phyloP scores from a whole-genome alignment of 2,888 invertebrate species.

The Torymus aiolomorphi region DNA sequence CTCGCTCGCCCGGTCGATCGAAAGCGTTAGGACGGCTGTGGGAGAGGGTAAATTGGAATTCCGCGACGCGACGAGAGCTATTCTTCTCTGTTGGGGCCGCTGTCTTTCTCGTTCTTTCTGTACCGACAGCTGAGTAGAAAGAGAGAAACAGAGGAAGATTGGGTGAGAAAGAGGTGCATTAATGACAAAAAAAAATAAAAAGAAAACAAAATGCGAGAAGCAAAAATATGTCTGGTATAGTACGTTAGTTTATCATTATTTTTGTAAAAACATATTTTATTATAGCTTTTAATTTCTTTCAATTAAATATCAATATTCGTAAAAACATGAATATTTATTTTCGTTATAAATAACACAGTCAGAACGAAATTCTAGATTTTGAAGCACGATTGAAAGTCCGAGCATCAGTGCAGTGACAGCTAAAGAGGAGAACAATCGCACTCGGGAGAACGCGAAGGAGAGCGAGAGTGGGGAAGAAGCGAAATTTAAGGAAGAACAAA shows the following conservation, averaged over 20 bases:
- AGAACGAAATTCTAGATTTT: no score
- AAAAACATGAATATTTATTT: no score
- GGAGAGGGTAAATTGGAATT: slow-evolving; percentile 70
- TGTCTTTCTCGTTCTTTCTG: slow-evolving; percentile 34
- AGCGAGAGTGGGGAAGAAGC: background rate
- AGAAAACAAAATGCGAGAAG: no score
- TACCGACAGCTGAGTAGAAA: slow-evolving; percentile 54
- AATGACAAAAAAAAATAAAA: no score
- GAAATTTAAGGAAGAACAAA: background rate
- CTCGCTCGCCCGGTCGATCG: slow-evolving; percentile 38
- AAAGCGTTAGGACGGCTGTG: slow-evolving; percentile 54
- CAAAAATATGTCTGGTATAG: no score
- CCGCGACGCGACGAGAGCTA: slow-evolving; percentile 68
- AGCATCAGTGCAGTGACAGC: background rate
- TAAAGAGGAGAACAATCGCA: background rate
- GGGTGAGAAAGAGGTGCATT: slow-evolving; percentile 35
- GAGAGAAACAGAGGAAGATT: slow-evolving; percentile 50
- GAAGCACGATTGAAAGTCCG: no score
- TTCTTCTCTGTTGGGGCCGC: slow-evolving; percentile 49
- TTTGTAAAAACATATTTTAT: no score
- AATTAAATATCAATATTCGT: no score
- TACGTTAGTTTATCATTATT: no score
- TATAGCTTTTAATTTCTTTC: no score
- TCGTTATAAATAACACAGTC: no score
- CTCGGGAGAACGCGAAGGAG: background rate